These are phyloP conservation scores for Orbicella faveolata DNA, from an alignment of 64 coral and sea anemone species.

Conservation along the genomic window DNA sequence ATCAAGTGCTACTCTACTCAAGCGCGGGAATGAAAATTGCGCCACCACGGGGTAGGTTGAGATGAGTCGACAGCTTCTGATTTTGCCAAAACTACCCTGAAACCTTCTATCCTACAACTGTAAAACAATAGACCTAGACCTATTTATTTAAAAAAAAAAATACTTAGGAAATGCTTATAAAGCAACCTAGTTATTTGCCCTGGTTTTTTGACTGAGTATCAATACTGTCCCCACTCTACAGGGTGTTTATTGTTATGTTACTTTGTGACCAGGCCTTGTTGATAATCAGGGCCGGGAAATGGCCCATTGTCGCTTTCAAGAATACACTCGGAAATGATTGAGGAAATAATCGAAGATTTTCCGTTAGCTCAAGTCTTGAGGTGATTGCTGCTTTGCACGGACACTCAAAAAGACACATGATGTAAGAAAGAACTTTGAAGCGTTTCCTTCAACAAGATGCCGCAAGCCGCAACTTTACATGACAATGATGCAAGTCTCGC, in stretches of 20 bases:
- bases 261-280: conserved; percentile 30
- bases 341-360: too few relatives aligned
- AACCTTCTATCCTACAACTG: not conserved
- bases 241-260: not conserved
- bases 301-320: not conserved
- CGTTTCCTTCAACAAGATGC: too few relatives aligned
- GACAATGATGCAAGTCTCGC: too few relatives aligned
- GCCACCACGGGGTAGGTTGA: not conserved
- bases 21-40: conserved; percentile 7
- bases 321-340: too few relatives aligned
- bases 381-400: too few relatives aligned
- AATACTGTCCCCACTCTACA: not conserved
- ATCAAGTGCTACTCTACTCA: not conserved
- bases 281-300: not conserved
- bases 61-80: not conserved
- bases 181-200: too few relatives aligned
- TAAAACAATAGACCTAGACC: not conserved
- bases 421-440: too few relatives aligned
- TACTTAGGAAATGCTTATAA: too few relatives aligned
- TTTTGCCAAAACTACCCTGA: not conserved
- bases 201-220: not conserved
- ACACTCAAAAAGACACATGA: too few relatives aligned
- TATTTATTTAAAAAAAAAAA: too few relatives aligned
- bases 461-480: too few relatives aligned
- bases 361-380: too few relatives aligned